Evolutionary conservation across 2,888 invertebrate species (phyloP), one percentile per base, ranked within the genome.

Genomic region (Podotricha telesiphe): DNA sequence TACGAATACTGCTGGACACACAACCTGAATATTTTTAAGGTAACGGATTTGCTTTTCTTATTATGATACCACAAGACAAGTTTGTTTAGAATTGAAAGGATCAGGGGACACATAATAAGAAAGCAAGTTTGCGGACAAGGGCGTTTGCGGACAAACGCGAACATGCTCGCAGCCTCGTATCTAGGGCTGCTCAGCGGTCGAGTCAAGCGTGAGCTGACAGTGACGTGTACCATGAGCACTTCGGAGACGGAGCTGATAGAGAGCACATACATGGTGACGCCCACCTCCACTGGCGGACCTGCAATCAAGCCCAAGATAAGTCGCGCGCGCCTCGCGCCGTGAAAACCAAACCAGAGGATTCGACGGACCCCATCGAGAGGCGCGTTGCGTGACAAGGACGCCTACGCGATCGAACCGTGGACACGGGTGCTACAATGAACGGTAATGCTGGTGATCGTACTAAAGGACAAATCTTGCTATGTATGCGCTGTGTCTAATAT

Each of bases 171-270:
- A 92, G 91, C 92, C 92, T 91, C 91, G 92, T 92, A 80, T 89
- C 91, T 93, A 85, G 91, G 92, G 92, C 92, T 91, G 92, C 91
- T 93, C 91, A 74, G 76, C 75, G 78, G 77, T 79, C 80, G 79
- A 79, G 80, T 74, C 80, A 80, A 80, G 80, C 80, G 75, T 75
- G 98, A 98, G 95, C 97, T 97, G 96, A 98, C 98, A 88, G 84
- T 78, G 83, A 84, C 89, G 92, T 91, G 92, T 96, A 98, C 98
- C 98, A 98, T 98, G 95, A 98, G 96, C 94, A 98, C 98, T 96
- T 98, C 98, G 94, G 98, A 98, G 94, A 98, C 97, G 93, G 98
- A 98, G 95, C 98, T 97, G 96, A 98, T 98, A 95, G 97, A 97
- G 94, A 98, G 96, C 94, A 98, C 98, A 95, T 98, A 98, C 96